Evolutionary conservation across 2,113 vertebrate genomes (phyloP).

Genomic region (Pterocles gutturalis): DNA sequence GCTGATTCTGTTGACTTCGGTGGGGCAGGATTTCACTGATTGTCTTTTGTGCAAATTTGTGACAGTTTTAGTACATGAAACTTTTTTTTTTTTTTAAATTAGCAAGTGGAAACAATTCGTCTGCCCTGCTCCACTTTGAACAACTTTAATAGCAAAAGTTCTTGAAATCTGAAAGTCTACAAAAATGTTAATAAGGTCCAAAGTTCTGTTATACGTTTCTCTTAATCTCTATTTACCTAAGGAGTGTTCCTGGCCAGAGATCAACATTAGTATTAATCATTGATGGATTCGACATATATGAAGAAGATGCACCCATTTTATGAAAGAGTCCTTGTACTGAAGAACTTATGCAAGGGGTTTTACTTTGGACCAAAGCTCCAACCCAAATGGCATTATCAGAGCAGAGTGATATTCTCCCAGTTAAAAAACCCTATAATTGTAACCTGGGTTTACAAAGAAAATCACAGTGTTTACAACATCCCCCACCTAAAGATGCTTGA

Average conservation of each 20-base stretch:
- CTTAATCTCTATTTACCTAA: slow-evolving; percentile 44
- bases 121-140: background rate
- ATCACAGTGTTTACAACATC: background rate
- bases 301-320: background rate
- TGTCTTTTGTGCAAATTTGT: background rate
- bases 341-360: background rate
- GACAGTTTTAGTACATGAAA: background rate
- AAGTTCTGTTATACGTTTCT: slow-evolving; percentile 29
- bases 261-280: slow-evolving; percentile 46
- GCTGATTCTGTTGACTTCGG: background rate
- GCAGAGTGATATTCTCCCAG: background rate
- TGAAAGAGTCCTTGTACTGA: background rate
- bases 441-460: background rate
- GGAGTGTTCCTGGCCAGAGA: background rate
- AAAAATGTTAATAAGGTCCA: background rate
- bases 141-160: background rate
- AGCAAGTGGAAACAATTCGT: background rate
- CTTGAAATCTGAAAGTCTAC: background rate
- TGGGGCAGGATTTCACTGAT: background rate
- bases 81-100: background rate
- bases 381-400: background rate
- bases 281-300: slow-evolving; percentile 14
- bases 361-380: background rate
- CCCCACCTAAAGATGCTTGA: background rate
- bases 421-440: background rate